phyloP scores from a whole-genome alignment of 2,888 invertebrate genomes.

The Hipparchia sbordonii region DNA sequence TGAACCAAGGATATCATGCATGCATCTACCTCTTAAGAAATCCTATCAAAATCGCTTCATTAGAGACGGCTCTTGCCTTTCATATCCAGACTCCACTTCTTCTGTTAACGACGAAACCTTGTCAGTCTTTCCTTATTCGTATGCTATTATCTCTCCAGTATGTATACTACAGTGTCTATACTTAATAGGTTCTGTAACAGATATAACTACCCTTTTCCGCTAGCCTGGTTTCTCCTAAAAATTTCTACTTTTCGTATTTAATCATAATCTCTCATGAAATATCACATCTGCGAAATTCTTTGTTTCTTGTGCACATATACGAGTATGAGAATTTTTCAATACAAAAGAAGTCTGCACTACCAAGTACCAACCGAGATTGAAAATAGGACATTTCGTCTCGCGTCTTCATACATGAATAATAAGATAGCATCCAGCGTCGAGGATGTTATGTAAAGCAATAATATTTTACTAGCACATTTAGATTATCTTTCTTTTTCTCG shows the following conservation, averaged over 20 bases:
- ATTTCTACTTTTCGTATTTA: neutral
- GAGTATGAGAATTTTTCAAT: neutral
- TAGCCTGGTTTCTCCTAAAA: neutral
- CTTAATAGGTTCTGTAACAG: neutral
- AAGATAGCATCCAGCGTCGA: conserved; percentile 9
- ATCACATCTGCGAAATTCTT: neutral
- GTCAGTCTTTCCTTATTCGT: too few species aligned
- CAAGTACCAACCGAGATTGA: conserved; percentile 6
- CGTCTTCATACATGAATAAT: conserved; percentile 19
- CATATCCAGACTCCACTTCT: too few species aligned
- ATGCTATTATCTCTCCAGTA: too few species aligned
- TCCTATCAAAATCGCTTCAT: too few species aligned
- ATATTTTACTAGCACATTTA: conserved; percentile 1
- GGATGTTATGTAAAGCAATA: conserved; percentile 4
- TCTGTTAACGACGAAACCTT: too few species aligned
- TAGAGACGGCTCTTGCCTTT: too few species aligned
- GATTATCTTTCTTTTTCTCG: neutral
- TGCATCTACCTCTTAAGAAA: too few species aligned
- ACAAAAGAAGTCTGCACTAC: conserved; percentile 5
- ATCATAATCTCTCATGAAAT: too few species aligned
- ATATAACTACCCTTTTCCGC: neutral
- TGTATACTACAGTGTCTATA: neutral
- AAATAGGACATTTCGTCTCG: conserved; percentile 10
- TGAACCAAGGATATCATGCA: too few species aligned
- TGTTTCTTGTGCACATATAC: neutral